These are phyloP conservation scores for roundworm (Caenorhabditis elegans) DNA, from an alignment of 1,140 invertebrate genomes.

Conservation along the genomic window DNA sequence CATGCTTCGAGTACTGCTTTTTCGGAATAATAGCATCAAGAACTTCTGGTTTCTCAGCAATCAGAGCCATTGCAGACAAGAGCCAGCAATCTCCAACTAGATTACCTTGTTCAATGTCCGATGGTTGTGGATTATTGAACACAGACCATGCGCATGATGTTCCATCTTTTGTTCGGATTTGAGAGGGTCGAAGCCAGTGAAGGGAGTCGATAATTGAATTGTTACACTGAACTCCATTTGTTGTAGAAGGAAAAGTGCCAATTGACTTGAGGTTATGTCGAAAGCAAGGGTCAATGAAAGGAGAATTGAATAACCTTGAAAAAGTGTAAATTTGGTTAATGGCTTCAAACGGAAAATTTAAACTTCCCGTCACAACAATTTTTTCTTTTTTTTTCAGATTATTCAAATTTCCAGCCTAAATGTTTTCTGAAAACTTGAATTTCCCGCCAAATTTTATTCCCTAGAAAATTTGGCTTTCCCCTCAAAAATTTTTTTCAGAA, in stretches of 20 bases:
- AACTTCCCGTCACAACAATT: no score
- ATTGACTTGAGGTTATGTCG: constrained; percentile 42
- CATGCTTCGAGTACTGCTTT: constrained; percentile 80
- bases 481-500: no score
- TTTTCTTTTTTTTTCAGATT: no score
- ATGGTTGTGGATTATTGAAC: constrained; percentile 60
- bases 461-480: no score
- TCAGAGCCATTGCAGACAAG: constrained; percentile 87
- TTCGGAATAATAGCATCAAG: constrained; percentile 88
- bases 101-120: constrained; percentile 70
- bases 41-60: constrained; percentile 89
- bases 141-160: constrained; percentile 52
- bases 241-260: constrained; percentile 20
- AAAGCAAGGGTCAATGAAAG: constrained; percentile 47
- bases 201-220: background rate
- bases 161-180: constrained; percentile 60
- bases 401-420: no score
- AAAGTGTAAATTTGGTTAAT: no score
- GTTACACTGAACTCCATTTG: constrained; percentile 1
- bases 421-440: no score
- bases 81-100: constrained; percentile 97
- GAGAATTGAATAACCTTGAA: constrained; percentile 36
- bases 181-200: constrained; percentile 56
- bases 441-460: no score
- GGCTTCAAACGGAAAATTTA: no score